A percentile compares a stretch with the other conserved stretches of the same genome.
phyloP scores from a whole-genome alignment of 2,888 invertebrate species.

The Tolmerus cingulatus region DNA sequence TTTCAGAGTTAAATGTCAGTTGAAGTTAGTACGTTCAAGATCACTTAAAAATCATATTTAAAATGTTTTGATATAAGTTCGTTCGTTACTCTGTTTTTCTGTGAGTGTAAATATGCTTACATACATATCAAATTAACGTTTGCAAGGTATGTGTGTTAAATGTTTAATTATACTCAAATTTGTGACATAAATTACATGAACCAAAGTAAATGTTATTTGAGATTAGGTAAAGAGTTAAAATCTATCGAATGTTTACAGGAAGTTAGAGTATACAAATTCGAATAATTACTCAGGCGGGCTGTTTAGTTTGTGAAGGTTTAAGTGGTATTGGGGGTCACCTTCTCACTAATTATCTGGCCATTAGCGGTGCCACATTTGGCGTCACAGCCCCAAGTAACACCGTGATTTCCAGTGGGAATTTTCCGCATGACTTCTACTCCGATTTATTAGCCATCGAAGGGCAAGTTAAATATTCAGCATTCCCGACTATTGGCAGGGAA shows the following conservation, averaged over 20 bases:
- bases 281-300: background rate
- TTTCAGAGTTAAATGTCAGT: too few relatives aligned
- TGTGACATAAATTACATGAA: background rate
- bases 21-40: too few relatives aligned
- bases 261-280: background rate
- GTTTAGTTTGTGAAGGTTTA: background rate
- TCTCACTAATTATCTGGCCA: background rate
- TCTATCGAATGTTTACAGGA: background rate
- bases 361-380: background rate
- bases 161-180: background rate
- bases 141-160: background rate
- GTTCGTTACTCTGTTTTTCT: too few relatives aligned
- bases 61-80: too few relatives aligned
- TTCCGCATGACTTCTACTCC: background rate
- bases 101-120: too few relatives aligned
- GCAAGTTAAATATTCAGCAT: background rate
- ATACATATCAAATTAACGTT: too few relatives aligned
- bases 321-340: background rate
- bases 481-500: slow-evolving; percentile 1
- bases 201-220: background rate
- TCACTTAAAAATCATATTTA: too few relatives aligned
- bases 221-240: background rate
- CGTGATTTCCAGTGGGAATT: background rate
- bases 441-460: background rate
- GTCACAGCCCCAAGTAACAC: background rate